These are phyloP conservation scores for Halichondria panicea DNA, from an alignment of 37 sponge, comb jelly and placozoan genomes.

Conservation along the genomic window DNA sequence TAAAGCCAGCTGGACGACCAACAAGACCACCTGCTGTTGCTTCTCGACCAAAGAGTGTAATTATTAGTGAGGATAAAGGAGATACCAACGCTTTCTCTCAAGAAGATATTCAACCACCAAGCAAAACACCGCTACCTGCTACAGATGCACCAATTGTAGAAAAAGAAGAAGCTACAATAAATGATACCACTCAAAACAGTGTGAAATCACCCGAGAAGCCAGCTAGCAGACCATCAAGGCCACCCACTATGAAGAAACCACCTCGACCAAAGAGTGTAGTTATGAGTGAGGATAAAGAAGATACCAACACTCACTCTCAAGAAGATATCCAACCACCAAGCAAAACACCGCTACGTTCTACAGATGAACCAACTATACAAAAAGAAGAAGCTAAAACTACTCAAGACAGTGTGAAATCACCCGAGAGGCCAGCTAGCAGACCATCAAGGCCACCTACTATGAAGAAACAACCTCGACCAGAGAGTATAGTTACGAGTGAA, in stretches of 20 bases:
- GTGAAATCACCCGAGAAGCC: not conserved
- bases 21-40: not conserved
- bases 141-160: not conserved
- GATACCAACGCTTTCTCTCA: too few relatives aligned
- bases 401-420: not conserved
- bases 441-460: not conserved
- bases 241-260: not conserved
- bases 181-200: not conserved
- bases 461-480: not conserved
- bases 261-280: not conserved
- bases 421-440: not conserved
- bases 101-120: not conserved
- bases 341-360: too few relatives aligned
- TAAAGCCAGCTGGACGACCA: not conserved
- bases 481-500: too few relatives aligned
- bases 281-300: too few relatives aligned
- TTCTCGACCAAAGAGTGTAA: too few relatives aligned
- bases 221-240: not conserved
- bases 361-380: too few relatives aligned
- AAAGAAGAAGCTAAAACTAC: too few relatives aligned
- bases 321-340: too few relatives aligned
- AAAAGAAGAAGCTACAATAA: not conserved
- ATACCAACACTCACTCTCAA: too few relatives aligned
- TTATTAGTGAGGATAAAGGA: too few relatives aligned
- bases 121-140: conserved; percentile 9